Percentiles rank a stretch among this genome's conserved stretches.
These are phyloP conservation scores for Rousettus madagascariensis DNA, from an alignment of 2,797 vertebrate species.

Conservation along the genomic window DNA sequence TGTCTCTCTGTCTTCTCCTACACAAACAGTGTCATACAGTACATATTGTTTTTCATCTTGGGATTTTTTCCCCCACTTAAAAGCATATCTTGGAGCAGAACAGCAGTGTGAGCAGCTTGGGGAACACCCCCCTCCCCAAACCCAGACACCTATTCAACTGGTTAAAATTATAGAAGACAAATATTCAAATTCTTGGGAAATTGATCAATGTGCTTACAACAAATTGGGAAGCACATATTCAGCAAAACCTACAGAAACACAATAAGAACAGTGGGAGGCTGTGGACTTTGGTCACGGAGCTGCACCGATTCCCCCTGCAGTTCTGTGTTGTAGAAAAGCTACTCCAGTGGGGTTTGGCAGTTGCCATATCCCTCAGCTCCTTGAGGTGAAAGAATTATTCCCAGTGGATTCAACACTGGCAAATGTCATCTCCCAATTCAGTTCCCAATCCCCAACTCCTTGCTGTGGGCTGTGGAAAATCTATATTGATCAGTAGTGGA, in stretches of 20 bases:
- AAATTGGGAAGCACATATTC: neutral
- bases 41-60: neutral
- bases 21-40: neutral
- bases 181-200: neutral
- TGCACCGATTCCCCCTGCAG: no score
- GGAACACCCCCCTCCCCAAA: neutral
- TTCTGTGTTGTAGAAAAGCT: neutral
- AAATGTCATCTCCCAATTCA: neutral
- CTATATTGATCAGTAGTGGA: neutral
- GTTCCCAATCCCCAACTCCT: neutral
- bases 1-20: neutral
- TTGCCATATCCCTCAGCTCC: neutral
- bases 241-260: neutral
- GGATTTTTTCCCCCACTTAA: neutral
- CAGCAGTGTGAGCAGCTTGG: neutral
- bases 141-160: neutral
- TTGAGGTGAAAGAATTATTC: neutral
- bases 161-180: neutral
- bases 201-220: neutral
- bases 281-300: rapidly evolving
- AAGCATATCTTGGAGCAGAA: neutral
- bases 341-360: neutral
- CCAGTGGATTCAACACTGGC: neutral
- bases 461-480: neutral
- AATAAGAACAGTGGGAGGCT: neutral